Percentiles rank a stretch among this genome's conserved stretches.
Evolutionary conservation across 2,113 vertebrate species (phyloP).

Genomic region (Etheostoma cragini): DNA sequence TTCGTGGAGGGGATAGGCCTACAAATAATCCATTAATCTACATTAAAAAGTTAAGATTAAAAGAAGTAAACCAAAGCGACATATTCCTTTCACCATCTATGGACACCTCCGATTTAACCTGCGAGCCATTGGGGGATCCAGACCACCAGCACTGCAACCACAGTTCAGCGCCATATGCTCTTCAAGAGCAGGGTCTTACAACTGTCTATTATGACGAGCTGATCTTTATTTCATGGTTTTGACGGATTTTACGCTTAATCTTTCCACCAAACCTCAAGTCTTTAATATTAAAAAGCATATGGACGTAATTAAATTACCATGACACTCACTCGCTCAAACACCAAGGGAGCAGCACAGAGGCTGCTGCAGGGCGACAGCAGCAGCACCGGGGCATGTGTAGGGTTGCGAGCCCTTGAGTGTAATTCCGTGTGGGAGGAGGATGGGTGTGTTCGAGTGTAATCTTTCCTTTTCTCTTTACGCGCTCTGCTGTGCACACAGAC

Average conservation of each 20-base stretch:
- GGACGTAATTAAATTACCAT: constrained; percentile 12
- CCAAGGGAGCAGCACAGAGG: constrained; percentile 10
- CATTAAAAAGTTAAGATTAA: no score
- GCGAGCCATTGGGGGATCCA: background rate
- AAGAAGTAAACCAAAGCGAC: background rate
- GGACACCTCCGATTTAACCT: background rate
- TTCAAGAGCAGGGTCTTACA: background rate
- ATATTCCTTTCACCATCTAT: background rate
- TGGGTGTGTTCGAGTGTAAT: constrained; percentile 73
- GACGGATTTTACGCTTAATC: background rate
- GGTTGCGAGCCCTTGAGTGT: constrained; percentile 60
- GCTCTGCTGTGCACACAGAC: constrained; percentile 59
- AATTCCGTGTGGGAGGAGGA: constrained; percentile 75
- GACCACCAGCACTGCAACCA: background rate
- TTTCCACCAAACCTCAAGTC: background rate
- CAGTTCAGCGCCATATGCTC: background rate
- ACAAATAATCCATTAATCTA: background rate
- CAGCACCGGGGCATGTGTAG: constrained; percentile 48
- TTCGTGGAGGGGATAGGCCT: background rate
- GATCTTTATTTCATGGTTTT: background rate
- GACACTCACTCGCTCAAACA: background rate
- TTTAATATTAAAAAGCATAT: background rate
- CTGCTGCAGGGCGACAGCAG: constrained; percentile 42
- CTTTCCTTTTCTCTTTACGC: constrained; percentile 65
- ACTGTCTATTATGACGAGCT: background rate